Percentiles rank a stretch among this genome's conserved stretches.
Evolutionary conservation across 1,140 invertebrate genomes (phyloP).

Genomic region (Zaprionus capensis): DNA sequence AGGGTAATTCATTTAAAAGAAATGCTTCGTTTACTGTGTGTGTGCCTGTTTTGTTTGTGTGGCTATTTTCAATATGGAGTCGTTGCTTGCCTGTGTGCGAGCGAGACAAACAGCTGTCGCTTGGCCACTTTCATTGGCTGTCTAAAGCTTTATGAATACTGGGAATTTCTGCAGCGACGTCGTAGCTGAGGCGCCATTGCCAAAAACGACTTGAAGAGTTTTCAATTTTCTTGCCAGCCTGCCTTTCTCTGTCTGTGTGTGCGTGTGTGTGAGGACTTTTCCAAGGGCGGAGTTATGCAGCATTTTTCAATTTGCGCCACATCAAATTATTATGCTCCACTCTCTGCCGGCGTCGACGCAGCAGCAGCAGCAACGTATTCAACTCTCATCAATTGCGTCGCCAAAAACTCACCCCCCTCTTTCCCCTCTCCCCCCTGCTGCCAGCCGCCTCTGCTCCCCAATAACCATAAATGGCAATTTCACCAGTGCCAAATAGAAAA

Average conservation of each 20-base stretch:
- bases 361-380: slow-evolving; percentile 34
- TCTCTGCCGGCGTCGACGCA: slow-evolving; percentile 37
- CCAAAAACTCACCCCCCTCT: background rate
- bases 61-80: slow-evolving; percentile 75
- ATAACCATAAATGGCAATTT: slow-evolving; percentile 77
- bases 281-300: slow-evolving; percentile 83
- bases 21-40: slow-evolving; percentile 29
- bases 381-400: slow-evolving; percentile 8
- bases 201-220: slow-evolving; percentile 77
- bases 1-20: slow-evolving; percentile 60
- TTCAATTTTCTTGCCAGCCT: slow-evolving; percentile 70
- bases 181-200: slow-evolving; percentile 60
- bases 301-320: slow-evolving; percentile 82
- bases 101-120: slow-evolving; percentile 54
- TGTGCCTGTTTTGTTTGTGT: slow-evolving; percentile 18
- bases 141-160: slow-evolving; percentile 54
- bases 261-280: slow-evolving; percentile 50
- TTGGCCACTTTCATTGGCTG: slow-evolving; percentile 62
- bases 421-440: background rate
- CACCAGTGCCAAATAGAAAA: slow-evolving; percentile 69
- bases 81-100: slow-evolving; percentile 30
- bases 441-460: slow-evolving; percentile 1
- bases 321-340: slow-evolving; percentile 80
- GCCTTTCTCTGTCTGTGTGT: slow-evolving; percentile 16
- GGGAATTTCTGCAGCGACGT: slow-evolving; percentile 57